Evolutionary conservation across 2,888 invertebrate genomes (phyloP).

Genomic region (Andrena fulva): DNA sequence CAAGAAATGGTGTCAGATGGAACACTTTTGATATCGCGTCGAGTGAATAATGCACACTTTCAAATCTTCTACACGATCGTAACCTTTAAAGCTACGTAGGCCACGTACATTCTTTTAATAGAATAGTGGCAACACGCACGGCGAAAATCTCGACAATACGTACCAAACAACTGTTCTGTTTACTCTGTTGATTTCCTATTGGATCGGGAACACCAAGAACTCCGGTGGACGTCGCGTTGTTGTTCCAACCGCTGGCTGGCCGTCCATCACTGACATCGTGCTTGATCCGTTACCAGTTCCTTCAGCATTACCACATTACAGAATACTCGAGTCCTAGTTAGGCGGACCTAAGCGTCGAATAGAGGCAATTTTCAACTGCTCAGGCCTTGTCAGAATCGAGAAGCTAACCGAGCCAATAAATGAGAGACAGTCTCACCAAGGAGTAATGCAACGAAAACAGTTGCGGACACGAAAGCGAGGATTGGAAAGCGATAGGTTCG

Average conservation of each 20-base stretch:
- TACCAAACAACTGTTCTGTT: not conserved
- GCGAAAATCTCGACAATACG: not conserved
- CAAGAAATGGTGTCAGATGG: constrained; percentile 22
- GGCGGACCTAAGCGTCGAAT: not conserved
- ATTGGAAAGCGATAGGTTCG: not conserved
- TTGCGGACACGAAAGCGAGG: not conserved
- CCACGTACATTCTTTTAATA: not conserved
- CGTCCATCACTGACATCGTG: not conserved
- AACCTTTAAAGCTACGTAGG: constrained; percentile 20
- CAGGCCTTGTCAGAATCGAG: not conserved
- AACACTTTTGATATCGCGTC: constrained; percentile 10
- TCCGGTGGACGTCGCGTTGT: not conserved
- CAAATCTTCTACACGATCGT: constrained; percentile 6
- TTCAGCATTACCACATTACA: too few species aligned
- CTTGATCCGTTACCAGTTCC: too few species aligned
- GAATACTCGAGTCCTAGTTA: too few species aligned
- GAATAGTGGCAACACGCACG: not conserved
- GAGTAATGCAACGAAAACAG: not conserved
- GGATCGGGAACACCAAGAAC: not conserved
- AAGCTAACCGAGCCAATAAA: not conserved
- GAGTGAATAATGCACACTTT: constrained; percentile 38
- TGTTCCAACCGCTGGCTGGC: not conserved
- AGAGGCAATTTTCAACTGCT: not conserved
- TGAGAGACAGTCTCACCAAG: not conserved
- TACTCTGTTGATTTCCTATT: not conserved